A percentile compares a stretch with the other conserved stretches of the same genome.
phyloP scores from a whole-genome alignment of 2,797 vertebrate genomes.

The Hippoglossus hippoglossus region DNA sequence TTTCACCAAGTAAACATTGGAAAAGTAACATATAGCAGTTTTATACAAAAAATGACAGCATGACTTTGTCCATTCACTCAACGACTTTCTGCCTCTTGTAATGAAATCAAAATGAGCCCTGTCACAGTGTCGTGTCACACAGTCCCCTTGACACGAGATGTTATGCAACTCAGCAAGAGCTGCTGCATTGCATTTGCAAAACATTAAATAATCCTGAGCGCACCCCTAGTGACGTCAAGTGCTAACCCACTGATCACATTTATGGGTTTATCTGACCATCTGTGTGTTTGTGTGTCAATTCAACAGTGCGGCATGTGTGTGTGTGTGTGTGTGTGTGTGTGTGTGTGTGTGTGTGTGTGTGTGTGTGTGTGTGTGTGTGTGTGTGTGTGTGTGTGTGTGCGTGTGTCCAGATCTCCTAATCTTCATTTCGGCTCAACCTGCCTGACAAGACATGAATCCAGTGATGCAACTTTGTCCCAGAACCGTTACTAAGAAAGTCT shows the following conservation, averaged over 20 bases:
- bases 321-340: neutral
- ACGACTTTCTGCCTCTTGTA: constrained; percentile 1
- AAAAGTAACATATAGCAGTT: neutral
- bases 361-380: constrained; percentile 60
- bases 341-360: constrained; percentile 37
- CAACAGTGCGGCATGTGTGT: constrained; percentile 29
- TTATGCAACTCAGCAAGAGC: constrained; percentile 59
- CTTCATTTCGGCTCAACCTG: constrained; percentile 49
- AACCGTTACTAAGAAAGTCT: constrained; percentile 2
- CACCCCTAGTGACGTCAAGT: constrained; percentile 60
- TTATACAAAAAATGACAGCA: neutral
- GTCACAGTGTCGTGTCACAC: constrained; percentile 16
- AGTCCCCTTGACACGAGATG: constrained; percentile 30
- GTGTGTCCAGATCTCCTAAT: constrained; percentile 56
- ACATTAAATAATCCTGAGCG: constrained; percentile 65
- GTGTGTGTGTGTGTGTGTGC: constrained; percentile 11
- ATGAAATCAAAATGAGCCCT: constrained; percentile 36
- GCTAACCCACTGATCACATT: constrained; percentile 64
- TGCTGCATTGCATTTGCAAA: constrained; percentile 51
- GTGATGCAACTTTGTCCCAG: constrained; percentile 35
- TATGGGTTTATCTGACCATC: constrained; percentile 69
- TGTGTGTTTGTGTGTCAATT: constrained; percentile 71
- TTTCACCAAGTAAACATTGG: neutral
- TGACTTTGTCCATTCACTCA: constrained; percentile 9
- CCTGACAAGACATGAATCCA: constrained; percentile 44